A percentile compares a stretch with the other conserved stretches of the same genome.
Conservation (phyloP, 2,113 vertebrate genomes). For the Reinhardtius hippoglossoides region DNA sequence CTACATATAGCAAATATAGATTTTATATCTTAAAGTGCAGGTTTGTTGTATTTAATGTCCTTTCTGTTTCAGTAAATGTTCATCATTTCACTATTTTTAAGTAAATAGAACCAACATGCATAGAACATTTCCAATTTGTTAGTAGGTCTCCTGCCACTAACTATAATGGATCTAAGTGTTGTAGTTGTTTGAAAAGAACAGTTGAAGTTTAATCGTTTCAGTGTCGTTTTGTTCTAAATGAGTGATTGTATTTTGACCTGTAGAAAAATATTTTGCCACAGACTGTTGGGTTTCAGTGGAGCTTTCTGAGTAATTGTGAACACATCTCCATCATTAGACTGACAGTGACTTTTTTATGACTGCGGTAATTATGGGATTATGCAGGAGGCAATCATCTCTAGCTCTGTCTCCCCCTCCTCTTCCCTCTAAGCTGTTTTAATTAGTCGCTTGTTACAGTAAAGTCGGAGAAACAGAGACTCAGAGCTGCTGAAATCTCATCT, state of each 20-base stretch:
- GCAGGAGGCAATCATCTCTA: constrained; percentile 76
- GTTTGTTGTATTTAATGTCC: neutral
- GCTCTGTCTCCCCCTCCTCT: constrained; percentile 63
- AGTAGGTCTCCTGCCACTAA: neutral
- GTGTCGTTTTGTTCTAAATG: constrained; percentile 33
- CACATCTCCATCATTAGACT: constrained; percentile 77
- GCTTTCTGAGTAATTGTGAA: constrained; percentile 71
- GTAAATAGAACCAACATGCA: too few relatives aligned
- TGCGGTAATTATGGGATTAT: constrained; percentile 85
- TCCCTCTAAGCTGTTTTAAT: constrained; percentile 82
- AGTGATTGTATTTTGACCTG: constrained; percentile 26
- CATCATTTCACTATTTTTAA: neutral
- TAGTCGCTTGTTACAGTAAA: constrained; percentile 82
- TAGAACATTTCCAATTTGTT: neutral
- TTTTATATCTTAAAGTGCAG: neutral
- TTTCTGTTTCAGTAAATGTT: neutral
- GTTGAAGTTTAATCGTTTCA: constrained; percentile 18
- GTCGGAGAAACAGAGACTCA: constrained; percentile 78
- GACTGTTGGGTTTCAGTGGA: constrained; percentile 54
- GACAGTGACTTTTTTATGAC: constrained; percentile 79
- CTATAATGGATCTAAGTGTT: neutral
- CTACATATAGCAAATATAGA: neutral
- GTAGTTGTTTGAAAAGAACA: constrained; percentile 30
- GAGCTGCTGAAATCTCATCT: constrained; percentile 78
- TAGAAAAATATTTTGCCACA: constrained; percentile 38